Base-by-base conservation (phyloP, 2,888 invertebrate genomes). In the Andrena praecox region DNA sequence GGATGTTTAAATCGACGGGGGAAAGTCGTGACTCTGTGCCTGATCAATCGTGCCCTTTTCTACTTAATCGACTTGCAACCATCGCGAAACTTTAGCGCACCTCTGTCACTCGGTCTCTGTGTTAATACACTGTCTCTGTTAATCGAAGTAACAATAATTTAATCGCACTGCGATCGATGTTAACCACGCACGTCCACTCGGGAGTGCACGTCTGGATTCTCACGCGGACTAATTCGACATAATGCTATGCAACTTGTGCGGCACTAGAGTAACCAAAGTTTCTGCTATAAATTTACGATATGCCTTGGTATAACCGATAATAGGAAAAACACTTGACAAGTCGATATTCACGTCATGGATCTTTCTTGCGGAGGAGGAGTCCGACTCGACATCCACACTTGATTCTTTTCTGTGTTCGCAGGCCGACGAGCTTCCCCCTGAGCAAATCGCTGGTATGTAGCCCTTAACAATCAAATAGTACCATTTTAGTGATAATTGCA, bases 371-470 rank as follows among this genome's bases (percentile, higher is more conserved):
- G 31, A 24, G 2, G 16, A 1, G 2, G 7, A 59, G 31, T 24
- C 24, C 33, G 24, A 20, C 27, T 10, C 16, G 10, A 35, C 70
- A 48, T 70, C 59, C 73, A 69, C 76, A 50, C 70, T 75, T 77
- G 70, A 85, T 73, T 60, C 85, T 76, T 77, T 66, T 86, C 89
- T 91, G 89, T 92, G 72, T 81, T 91, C 96, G 86, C 95, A 98
- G 97, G 97, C 96, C 93, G 97, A 98, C 95, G 98, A 98, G 95
- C 96, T 98, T 93, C 98, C 98, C 82, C 96, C 98, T 95, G 98
- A 98, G 96, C 98, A 98, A 95, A 96, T 98, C 92, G 97, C 97
- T 94, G 97, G 97, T 98, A 95, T 96, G 97, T 95, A 90, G 59
- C 8, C 10, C 31, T 54, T 52, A 76, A 1, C n/a, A 5, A 31